A percentile compares a stretch with the other conserved stretches of the same genome.
Evolutionary conservation across 1,140 invertebrate species (phyloP).

Genomic region (Mercenaria mercenaria): DNA sequence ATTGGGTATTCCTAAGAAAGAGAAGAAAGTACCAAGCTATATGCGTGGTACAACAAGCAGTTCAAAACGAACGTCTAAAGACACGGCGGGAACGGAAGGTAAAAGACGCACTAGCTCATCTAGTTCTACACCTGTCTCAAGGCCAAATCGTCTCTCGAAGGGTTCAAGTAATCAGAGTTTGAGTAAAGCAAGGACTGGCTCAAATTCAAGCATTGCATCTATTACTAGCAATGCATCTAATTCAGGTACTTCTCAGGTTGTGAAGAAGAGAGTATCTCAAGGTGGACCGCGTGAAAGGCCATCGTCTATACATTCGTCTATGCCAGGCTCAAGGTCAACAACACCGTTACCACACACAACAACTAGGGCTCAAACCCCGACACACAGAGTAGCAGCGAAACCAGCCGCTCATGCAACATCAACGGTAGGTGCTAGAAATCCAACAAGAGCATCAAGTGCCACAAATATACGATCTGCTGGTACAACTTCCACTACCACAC

Average conservation of each 20-base stretch:
- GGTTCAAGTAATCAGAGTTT: slow-evolving; percentile 66
- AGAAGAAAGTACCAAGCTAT: slow-evolving; percentile 77
- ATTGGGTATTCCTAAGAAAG: slow-evolving; percentile 58
- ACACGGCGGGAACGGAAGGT: slow-evolving; percentile 62
- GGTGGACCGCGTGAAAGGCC: slow-evolving; percentile 44
- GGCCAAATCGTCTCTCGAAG: slow-evolving; percentile 59
- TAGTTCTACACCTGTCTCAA: slow-evolving; percentile 59
- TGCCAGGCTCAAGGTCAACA: slow-evolving; percentile 66
- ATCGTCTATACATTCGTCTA: slow-evolving; percentile 65
- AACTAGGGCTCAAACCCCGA: slow-evolving; percentile 39
- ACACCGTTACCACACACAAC: slow-evolving; percentile 65
- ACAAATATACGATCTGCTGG: slow-evolving; percentile 14
- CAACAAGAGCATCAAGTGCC: slow-evolving; percentile 20
- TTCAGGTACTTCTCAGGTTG: slow-evolving; percentile 23
- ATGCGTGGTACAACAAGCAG: slow-evolving; percentile 75
- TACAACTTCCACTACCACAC: background rate
- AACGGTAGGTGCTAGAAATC: slow-evolving; percentile 58
- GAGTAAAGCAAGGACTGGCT: slow-evolving; percentile 72
- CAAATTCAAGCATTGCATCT: slow-evolving; percentile 75
- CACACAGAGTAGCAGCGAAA: slow-evolving; percentile 22
- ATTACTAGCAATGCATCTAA: slow-evolving; percentile 72
- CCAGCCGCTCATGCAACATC: slow-evolving; percentile 39
- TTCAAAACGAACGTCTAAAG: slow-evolving; percentile 61
- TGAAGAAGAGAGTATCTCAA: slow-evolving; percentile 38
- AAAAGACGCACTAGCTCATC: slow-evolving; percentile 59